These are phyloP conservation scores for Tipula unca DNA, from an alignment of 2,888 invertebrate genomes.

Conservation along the genomic window DNA sequence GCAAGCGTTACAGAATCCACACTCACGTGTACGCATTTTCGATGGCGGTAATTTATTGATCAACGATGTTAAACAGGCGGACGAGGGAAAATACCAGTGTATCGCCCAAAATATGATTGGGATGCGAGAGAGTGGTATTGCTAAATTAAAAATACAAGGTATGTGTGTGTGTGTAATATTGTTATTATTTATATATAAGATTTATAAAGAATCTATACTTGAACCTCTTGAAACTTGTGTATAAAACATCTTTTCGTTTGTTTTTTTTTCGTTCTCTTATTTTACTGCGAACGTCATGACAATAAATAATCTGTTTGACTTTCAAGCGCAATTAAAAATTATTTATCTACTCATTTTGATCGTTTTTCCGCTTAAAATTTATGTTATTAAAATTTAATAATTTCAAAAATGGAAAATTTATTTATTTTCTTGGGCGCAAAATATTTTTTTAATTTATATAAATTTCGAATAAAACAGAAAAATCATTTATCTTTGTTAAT, in stretches of 20 bases:
- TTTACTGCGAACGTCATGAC: not conserved
- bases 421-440: not conserved
- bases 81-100: conserved; percentile 88
- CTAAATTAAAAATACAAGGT: conserved; percentile 78
- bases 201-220: not conserved
- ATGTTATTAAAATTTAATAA: not conserved
- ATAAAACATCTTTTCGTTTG: not conserved
- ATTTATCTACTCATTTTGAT: not conserved
- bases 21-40: conserved; percentile 50
- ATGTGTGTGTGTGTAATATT: conserved; percentile 31
- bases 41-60: conserved; percentile 89
- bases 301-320: not conserved
- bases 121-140: conserved; percentile 70
- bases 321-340: not conserved
- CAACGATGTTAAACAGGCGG: conserved; percentile 76
- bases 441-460: not conserved
- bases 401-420: not conserved
- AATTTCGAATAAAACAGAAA: not conserved
- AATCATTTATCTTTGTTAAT: not conserved
- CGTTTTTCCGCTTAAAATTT: not conserved
- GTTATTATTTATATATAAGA: no score
- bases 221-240: not conserved
- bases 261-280: not conserved
- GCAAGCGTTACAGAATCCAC: conserved; percentile 33
- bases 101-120: conserved; percentile 88